phyloP scores from a whole-genome alignment of 2,113 vertebrate genomes.

The Phyllopteryx taeniolatus region DNA sequence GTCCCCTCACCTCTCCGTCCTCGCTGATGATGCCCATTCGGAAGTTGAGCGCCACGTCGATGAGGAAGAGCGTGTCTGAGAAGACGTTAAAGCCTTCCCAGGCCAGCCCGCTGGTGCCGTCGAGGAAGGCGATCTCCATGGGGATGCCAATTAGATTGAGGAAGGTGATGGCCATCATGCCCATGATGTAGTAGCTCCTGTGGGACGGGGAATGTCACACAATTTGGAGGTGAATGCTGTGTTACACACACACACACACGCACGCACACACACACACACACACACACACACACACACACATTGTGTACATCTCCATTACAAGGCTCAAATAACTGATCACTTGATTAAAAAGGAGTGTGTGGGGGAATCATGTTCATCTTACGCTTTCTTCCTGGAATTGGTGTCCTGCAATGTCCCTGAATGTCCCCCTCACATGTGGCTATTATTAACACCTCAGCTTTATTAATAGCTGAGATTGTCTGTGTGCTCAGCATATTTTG shows the following conservation, averaged over 20 bases:
- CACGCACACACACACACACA: neutral
- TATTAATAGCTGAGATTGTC: neutral
- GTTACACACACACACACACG: neutral
- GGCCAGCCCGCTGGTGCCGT: slow-evolving; percentile 51
- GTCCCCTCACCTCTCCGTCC: slow-evolving; percentile 70
- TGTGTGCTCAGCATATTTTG: neutral
- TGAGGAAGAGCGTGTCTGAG: slow-evolving; percentile 72
- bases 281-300: neutral
- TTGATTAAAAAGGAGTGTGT: slow-evolving; percentile 12
- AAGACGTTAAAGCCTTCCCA: slow-evolving; percentile 75
- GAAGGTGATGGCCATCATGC: slow-evolving; percentile 73
- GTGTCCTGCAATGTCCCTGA: neutral
- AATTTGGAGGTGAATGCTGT: neutral
- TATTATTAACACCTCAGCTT: slow-evolving; percentile 1
- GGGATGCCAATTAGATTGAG: slow-evolving; percentile 74
- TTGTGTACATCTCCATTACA: slow-evolving; percentile 21
- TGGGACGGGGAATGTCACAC: slow-evolving; percentile 1
- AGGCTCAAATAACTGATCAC: slow-evolving; percentile 52
- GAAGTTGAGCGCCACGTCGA: slow-evolving; percentile 75
- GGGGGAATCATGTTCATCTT: slow-evolving; percentile 1
- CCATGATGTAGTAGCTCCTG: slow-evolving; percentile 75
- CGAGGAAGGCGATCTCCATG: slow-evolving; percentile 74
- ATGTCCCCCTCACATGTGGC: neutral
- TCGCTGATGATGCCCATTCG: slow-evolving; percentile 73
- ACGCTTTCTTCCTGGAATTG: slow-evolving; percentile 2